These are phyloP conservation scores for Lochmaea capreae DNA, from an alignment of 2,888 invertebrate species.

Conservation along the genomic window DNA sequence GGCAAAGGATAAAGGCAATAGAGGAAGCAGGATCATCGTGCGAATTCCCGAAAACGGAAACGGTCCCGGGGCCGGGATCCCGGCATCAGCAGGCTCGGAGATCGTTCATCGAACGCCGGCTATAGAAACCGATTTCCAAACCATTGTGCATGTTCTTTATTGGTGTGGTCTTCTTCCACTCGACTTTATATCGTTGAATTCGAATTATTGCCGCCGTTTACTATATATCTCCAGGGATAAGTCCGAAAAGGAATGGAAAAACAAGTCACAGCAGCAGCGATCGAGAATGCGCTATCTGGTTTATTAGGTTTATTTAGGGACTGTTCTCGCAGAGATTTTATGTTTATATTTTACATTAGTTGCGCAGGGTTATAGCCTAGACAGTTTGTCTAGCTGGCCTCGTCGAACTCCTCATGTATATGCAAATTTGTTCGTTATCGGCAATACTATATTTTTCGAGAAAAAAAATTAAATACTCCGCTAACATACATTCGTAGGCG, in stretches of 20 bases:
- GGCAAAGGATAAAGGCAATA: conserved; percentile 15
- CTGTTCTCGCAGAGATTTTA: conserved; percentile 33
- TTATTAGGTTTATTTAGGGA: conserved; percentile 35
- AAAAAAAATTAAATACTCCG: not conserved
- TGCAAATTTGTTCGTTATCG: conserved; percentile 31
- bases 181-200: conserved; percentile 52
- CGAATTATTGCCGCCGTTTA: conserved; percentile 47
- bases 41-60: conserved; percentile 50
- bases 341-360: conserved; percentile 37
- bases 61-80: conserved; percentile 44
- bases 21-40: conserved; percentile 44
- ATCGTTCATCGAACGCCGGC: conserved; percentile 51
- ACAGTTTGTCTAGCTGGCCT: conserved; percentile 27
- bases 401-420: conserved; percentile 22
- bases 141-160: conserved; percentile 57
- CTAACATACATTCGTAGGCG: not conserved
- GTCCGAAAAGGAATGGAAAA: conserved; percentile 37
- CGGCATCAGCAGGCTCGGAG: conserved; percentile 38
- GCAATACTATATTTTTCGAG: not conserved
- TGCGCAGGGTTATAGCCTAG: conserved; percentile 27
- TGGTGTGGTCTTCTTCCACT: conserved; percentile 54
- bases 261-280: conserved; percentile 30
- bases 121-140: conserved; percentile 54
- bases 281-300: conserved; percentile 37
- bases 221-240: conserved; percentile 39